phyloP scores from a whole-genome alignment of 2,888 invertebrate species.

The Emmelina monodactyla region DNA sequence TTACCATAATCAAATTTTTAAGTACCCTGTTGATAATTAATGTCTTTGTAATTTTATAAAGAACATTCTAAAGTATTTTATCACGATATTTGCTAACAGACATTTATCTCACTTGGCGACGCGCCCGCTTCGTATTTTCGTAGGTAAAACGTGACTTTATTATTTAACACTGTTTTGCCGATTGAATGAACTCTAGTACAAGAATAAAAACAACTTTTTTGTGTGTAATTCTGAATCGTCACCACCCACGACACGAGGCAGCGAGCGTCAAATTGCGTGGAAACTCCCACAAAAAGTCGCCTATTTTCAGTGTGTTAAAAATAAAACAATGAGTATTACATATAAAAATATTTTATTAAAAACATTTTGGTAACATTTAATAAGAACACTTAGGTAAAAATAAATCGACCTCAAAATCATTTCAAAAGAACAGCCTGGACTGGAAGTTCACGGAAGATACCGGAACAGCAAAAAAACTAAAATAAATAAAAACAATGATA shows the following conservation, averaged over 20 bases:
- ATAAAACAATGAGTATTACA: slow-evolving; percentile 45
- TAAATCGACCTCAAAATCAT: slow-evolving; percentile 68
- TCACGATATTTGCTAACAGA: no score
- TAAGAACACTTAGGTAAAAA: slow-evolving; percentile 70
- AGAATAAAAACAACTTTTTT: slow-evolving; percentile 20
- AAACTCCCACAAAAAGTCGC: no score
- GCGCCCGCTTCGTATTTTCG: slow-evolving; percentile 28
- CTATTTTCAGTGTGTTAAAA: no score
- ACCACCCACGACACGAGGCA: no score
- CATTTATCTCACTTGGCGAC: slow-evolving; percentile 30
- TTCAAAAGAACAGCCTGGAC: slow-evolving; percentile 68
- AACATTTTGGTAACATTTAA: slow-evolving; percentile 70
- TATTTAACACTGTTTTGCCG: slow-evolving; percentile 17
- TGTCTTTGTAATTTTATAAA: no score
- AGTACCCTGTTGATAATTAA: no score
- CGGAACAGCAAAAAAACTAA: slow-evolving; percentile 61
- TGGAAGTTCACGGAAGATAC: slow-evolving; percentile 65
- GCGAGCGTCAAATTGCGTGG: no score
- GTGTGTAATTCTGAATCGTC: no score
- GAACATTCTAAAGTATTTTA: slow-evolving; percentile 11
- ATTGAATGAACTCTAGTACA: slow-evolving; percentile 20
- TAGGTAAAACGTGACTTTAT: slow-evolving; percentile 32
- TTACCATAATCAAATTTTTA: no score
- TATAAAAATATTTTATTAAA: slow-evolving; percentile 70
- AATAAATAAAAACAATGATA: slow-evolving; percentile 64